Evolutionary conservation across 37 sponge, comb jelly and placozoan species (phyloP).

Genomic region (Hormiphora californensis): DNA sequence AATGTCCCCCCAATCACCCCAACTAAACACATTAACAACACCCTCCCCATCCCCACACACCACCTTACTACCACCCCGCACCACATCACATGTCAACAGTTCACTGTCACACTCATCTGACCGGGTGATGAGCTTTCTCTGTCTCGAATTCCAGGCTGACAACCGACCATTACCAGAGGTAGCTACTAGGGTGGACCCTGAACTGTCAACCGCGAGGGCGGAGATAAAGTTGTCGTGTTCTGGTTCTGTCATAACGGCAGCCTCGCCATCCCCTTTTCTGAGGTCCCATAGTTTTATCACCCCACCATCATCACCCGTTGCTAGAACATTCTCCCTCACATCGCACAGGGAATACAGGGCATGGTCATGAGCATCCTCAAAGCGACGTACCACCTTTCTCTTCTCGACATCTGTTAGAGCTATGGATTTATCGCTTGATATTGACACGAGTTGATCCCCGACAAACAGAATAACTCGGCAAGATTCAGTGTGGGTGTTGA

Average conservation of each 20-base stretch:
- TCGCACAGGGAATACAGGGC: constrained; percentile 65
- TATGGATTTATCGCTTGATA: constrained; percentile 57
- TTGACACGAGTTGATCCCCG: neutral
- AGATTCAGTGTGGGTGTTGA: constrained; percentile 7
- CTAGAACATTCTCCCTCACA: constrained; percentile 60
- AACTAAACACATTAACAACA: constrained; percentile 66
- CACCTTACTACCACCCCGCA: constrained; percentile 71
- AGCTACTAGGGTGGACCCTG: constrained; percentile 61
- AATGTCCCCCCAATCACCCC: constrained; percentile 87
- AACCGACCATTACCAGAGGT: constrained; percentile 84
- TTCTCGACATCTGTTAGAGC: constrained; percentile 56
- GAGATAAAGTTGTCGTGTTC: constrained; percentile 78
- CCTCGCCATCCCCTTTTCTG: constrained; percentile 51
- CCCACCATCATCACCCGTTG: constrained; percentile 82
- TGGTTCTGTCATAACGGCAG: constrained; percentile 49
- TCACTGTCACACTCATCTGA: constrained; percentile 84
- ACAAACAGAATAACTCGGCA: neutral
- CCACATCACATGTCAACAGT: constrained; percentile 69
- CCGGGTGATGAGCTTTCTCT: constrained; percentile 60
- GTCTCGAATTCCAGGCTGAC: constrained; percentile 63
- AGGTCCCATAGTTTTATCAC: constrained; percentile 75
- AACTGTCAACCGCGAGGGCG: constrained; percentile 57
- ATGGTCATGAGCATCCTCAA: constrained; percentile 57
- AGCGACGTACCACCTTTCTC: constrained; percentile 32
- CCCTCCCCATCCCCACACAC: constrained; percentile 90